These are phyloP conservation scores for Aldabrachelys gigantea DNA, from an alignment of 2,113 vertebrate species.

Conservation along the genomic window DNA sequence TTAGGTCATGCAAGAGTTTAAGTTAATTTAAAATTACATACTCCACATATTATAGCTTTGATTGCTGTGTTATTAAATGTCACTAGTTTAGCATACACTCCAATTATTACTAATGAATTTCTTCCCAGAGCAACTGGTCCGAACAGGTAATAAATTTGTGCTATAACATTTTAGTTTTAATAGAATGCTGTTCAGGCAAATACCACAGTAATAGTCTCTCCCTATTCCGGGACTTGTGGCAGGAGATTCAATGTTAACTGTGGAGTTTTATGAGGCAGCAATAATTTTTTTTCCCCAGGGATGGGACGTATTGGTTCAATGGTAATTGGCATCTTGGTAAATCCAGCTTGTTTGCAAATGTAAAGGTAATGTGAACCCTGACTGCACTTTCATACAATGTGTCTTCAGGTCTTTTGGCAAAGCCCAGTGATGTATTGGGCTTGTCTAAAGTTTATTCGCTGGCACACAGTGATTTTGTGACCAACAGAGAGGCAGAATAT, in stretches of 20 bases:
- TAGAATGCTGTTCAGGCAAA: constrained; percentile 46
- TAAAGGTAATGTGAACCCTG: constrained; percentile 49
- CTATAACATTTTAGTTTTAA: constrained; percentile 58
- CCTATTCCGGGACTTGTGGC: constrained; percentile 19
- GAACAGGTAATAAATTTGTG: constrained; percentile 19
- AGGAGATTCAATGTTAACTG: constrained; percentile 48
- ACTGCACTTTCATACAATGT: constrained; percentile 14
- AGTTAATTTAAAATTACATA: neutral
- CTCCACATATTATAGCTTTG: neutral
- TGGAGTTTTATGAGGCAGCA: constrained; percentile 41
- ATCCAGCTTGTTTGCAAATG: constrained; percentile 34
- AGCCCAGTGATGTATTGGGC: constrained; percentile 11
- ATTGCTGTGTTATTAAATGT: constrained; percentile 36
- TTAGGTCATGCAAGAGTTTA: neutral
- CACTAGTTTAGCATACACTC: constrained; percentile 12
- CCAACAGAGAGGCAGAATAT: constrained; percentile 47
- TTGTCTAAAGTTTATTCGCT: constrained; percentile 46
- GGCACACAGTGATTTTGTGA: constrained; percentile 50
- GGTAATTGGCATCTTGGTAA: constrained; percentile 60
- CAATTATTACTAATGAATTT: constrained; percentile 40
- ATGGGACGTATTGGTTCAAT: constrained; percentile 28
- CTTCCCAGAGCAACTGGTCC: constrained; percentile 43
- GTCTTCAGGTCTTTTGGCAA: constrained; percentile 56
- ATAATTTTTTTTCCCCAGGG: constrained; percentile 50
- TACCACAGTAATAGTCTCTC: constrained; percentile 25